Conservation (phyloP, 2,113 vertebrate species). For the Strix uralensis region DNA sequence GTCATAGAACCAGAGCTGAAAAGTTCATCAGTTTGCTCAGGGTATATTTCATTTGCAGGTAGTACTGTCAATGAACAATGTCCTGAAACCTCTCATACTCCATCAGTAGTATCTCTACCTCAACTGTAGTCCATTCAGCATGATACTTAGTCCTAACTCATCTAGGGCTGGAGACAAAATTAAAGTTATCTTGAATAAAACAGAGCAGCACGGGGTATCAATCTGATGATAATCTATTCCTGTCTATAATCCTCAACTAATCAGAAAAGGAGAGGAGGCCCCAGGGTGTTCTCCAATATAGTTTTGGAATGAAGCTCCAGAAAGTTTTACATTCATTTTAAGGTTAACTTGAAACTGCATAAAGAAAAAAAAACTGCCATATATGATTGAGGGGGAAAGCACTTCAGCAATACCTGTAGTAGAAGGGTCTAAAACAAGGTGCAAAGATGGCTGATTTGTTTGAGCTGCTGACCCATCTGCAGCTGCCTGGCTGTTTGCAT, state of each 20-base stretch:
- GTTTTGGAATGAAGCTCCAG: background rate
- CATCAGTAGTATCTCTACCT: background rate
- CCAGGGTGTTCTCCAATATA: background rate
- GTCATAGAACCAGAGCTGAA: background rate
- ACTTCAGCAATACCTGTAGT: conserved; percentile 61
- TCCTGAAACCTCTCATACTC: background rate
- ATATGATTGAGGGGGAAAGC: background rate
- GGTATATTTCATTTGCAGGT: background rate
- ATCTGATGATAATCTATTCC: background rate
- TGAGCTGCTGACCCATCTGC: conserved; percentile 35
- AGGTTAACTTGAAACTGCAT: background rate
- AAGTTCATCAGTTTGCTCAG: background rate
- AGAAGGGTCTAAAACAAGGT: conserved; percentile 74
- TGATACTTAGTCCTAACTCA: background rate
- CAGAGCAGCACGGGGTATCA: background rate
- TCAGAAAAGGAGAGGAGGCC: background rate
- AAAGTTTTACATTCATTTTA: background rate
- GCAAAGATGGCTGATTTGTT: conserved; percentile 57
- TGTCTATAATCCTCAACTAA: background rate
- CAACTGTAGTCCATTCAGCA: background rate
- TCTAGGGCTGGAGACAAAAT: background rate
- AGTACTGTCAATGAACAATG: background rate
- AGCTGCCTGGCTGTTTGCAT: conserved; percentile 16
- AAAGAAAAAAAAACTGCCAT: background rate
- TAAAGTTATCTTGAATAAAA: background rate